A percentile compares a stretch with the other conserved stretches of the same genome.
These are phyloP conservation scores for Acanthornis magna DNA, from an alignment of 2,797 vertebrate genomes.

Conservation along the genomic window DNA sequence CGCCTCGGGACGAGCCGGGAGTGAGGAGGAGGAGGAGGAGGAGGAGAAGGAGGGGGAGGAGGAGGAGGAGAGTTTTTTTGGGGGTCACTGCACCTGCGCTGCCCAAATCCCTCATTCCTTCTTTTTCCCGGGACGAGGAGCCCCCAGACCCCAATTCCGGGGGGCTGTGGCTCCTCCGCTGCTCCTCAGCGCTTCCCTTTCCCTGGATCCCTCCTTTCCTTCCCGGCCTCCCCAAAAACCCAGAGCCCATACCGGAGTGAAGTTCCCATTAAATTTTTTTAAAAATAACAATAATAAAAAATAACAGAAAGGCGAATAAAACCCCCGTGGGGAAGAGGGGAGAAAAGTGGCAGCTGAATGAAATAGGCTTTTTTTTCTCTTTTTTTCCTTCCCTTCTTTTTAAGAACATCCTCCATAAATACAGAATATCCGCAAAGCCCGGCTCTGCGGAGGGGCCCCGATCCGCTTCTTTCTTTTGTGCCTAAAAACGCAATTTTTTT, in stretches of 20 bases:
- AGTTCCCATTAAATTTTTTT: neutral
- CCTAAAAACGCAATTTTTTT: slow-evolving; percentile 41
- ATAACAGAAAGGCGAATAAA: neutral
- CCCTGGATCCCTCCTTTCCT: neutral
- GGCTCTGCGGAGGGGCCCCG: neutral
- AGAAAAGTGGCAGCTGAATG: neutral
- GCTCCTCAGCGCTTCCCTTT: neutral
- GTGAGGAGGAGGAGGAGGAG: neutral
- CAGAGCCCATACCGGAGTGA: neutral
- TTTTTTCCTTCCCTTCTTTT: neutral
- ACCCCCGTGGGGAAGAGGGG: neutral
- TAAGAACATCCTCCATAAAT: neutral
- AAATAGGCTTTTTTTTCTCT: neutral
- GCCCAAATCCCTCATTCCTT: neutral
- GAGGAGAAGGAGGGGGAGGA: neutral
- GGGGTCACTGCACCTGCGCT: neutral
- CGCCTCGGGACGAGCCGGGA: neutral
- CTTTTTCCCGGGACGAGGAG: neutral
- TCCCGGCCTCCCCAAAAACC: neutral
- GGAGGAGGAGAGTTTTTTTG: too few relatives aligned
- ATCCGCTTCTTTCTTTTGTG: slow-evolving; percentile 1
- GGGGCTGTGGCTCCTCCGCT: neutral
- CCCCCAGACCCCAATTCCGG: fast-evolving
- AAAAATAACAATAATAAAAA: neutral
- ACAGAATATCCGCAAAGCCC: neutral